These are phyloP conservation scores for Litoditis marina DNA, from an alignment of 2,888 invertebrate species.

Conservation along the genomic window DNA sequence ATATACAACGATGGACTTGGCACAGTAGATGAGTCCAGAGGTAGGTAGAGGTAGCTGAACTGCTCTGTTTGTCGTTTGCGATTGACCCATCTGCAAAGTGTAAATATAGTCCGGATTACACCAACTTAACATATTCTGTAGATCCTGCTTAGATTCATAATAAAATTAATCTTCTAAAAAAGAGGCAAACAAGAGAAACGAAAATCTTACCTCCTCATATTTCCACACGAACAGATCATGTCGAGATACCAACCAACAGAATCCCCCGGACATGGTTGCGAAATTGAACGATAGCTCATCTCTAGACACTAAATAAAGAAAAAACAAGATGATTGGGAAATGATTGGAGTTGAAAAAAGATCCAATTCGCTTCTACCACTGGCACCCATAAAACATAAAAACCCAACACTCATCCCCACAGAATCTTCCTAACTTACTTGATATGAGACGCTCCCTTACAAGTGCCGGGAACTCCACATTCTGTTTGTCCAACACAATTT, in stretches of 20 bases:
- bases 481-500: constrained; percentile 11
- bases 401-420: not conserved
- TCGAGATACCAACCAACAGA: constrained; percentile 8
- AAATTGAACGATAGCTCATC: constrained; percentile 4
- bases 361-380: too few species aligned
- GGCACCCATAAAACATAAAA: too few species aligned
- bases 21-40: constrained; percentile 2
- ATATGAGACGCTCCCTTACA: constrained; percentile 5
- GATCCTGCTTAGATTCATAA: not conserved
- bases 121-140: not conserved
- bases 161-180: too few species aligned
- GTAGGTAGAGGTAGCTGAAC: constrained; percentile 9
- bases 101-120: not conserved
- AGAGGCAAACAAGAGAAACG: too few species aligned
- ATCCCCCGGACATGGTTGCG: not conserved
- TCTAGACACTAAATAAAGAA: not conserved
- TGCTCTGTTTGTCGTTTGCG: not conserved
- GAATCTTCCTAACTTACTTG: not conserved
- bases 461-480: constrained; percentile 5
- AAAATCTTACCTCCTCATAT: not conserved
- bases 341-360: not conserved
- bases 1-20: constrained; percentile 4
- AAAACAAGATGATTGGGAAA: not conserved
- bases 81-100: not conserved
- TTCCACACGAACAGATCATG: constrained; percentile 14